Conservation (phyloP, 2,113 vertebrate species). For the Pelecanus crispus region DNA sequence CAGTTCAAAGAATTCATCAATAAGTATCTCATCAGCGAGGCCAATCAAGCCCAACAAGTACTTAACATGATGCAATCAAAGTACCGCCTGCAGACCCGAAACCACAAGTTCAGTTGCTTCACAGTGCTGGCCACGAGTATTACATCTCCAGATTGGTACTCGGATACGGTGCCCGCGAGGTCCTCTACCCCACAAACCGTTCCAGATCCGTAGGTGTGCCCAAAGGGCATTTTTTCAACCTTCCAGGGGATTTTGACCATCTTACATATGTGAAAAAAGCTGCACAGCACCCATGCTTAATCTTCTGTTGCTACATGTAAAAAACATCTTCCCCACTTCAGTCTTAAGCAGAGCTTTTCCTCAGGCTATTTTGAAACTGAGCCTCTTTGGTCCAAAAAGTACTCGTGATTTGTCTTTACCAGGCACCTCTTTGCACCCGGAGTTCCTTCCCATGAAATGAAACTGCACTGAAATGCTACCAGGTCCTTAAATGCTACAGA, state of each 20-base stretch:
- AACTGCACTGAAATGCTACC: background rate
- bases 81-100: background rate
- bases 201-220: background rate
- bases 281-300: background rate
- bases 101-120: background rate
- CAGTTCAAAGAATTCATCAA: background rate
- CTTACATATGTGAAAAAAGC: background rate
- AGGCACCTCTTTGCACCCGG: background rate
- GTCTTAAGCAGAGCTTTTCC: background rate
- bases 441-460: background rate
- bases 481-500: background rate
- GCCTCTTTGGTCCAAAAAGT: background rate
- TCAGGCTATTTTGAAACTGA: background rate
- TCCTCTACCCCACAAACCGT: background rate
- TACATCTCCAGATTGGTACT: background rate
- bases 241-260: background rate
- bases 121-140: background rate
- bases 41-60: background rate
- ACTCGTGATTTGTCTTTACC: background rate
- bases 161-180: accelerated
- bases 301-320: background rate
- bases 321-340: background rate
- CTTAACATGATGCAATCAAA: background rate
- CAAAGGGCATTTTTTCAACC: background rate
- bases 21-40: background rate